phyloP scores from a whole-genome alignment of 2,113 vertebrate species.

The Athene noctua region DNA sequence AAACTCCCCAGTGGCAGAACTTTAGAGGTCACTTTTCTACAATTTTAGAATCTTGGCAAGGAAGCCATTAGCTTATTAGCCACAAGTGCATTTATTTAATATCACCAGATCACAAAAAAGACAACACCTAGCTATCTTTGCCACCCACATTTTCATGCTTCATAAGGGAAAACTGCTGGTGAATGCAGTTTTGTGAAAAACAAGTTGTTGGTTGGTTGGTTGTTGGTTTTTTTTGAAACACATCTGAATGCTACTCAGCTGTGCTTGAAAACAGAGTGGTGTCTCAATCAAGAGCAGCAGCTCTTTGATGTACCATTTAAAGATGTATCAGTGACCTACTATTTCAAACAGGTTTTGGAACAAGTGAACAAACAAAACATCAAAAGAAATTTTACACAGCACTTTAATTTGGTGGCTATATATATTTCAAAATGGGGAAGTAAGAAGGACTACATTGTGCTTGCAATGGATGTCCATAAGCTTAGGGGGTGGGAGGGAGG shows the following conservation, averaged over 20 bases:
- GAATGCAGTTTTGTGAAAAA: conserved; percentile 39
- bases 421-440: conserved; percentile 24
- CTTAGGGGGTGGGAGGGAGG: not conserved
- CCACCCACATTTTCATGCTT: conserved; percentile 9
- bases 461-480: not conserved
- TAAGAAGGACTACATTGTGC: not conserved
- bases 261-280: conserved; percentile 30
- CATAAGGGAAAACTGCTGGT: conserved; percentile 21
- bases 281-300: conserved; percentile 51
- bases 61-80: not conserved
- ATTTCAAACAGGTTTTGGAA: conserved; percentile 63
- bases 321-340: conserved; percentile 63
- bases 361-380: conserved; percentile 61
- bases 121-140: conserved; percentile 30
- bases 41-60: not conserved
- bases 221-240: not conserved
- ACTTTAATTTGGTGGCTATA: conserved; percentile 40
- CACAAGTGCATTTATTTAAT: not conserved
- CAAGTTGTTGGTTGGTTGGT: not conserved
- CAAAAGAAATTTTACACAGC: conserved; percentile 47
- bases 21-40: not conserved
- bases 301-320: conserved; percentile 41
- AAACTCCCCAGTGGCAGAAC: not conserved
- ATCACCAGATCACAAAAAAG: not conserved
- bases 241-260: conserved; percentile 25